Conservation (phyloP, 2,113 vertebrate genomes). For the Archilochus colubris region DNA sequence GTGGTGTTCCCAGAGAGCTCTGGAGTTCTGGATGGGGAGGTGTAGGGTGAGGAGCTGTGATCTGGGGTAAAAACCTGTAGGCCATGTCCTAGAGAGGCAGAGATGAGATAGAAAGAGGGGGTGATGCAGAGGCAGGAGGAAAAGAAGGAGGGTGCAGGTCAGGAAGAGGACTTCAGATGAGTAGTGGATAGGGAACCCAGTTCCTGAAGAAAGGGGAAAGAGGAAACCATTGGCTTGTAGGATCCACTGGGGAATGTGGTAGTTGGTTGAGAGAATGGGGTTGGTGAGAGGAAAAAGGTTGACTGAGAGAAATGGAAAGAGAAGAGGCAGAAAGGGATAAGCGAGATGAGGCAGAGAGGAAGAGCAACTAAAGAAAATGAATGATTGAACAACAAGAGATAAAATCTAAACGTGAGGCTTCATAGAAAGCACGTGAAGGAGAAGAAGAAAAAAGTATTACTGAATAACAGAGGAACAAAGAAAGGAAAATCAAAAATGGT, state of each 20-base stretch:
- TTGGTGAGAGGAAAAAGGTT: background rate
- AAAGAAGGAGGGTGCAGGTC: background rate
- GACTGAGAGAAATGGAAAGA: background rate
- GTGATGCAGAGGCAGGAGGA: rapidly evolving
- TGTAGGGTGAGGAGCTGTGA: background rate
- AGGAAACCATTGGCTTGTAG: background rate
- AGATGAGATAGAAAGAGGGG: background rate
- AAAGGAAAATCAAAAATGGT: background rate
- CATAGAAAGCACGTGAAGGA: background rate
- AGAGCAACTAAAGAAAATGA: background rate
- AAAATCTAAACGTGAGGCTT: background rate
- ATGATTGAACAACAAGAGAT: background rate
- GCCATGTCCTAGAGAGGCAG: background rate
- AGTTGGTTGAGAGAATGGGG: background rate
- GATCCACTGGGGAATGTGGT: background rate
- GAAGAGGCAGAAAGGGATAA: background rate
- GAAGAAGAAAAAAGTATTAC: background rate
- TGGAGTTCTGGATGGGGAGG: background rate
- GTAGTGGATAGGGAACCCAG: background rate
- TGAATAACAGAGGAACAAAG: background rate
- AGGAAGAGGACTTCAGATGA: background rate
- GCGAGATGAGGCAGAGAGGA: background rate
- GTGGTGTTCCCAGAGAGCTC: background rate
- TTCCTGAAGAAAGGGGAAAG: background rate
- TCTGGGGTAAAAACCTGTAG: background rate